Conservation (phyloP, 1,140 invertebrate species). For the Halesus radiatus region DNA sequence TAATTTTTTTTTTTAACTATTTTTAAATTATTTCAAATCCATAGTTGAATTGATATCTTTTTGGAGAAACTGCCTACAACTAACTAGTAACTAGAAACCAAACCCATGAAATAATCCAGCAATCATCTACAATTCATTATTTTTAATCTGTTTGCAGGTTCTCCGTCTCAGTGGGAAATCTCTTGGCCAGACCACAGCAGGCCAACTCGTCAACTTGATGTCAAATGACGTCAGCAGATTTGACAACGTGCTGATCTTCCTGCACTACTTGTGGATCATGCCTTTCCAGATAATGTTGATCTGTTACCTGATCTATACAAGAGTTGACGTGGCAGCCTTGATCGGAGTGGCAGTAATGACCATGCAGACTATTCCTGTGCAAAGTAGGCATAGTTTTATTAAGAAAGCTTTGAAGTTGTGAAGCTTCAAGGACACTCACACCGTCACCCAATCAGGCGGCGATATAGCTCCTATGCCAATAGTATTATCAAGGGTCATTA, state of each 20-base stretch:
- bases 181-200: conserved; percentile 79
- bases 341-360: conserved; percentile 77
- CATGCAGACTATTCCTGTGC: conserved; percentile 75
- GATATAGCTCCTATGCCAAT: no score
- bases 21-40: no score
- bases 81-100: no score
- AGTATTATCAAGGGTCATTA: no score
- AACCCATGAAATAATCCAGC: no score
- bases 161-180: conserved; percentile 76
- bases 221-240: conserved; percentile 84
- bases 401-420: no score
- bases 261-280: conserved; percentile 79
- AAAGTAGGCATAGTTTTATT: conserved; percentile 69
- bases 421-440: no score
- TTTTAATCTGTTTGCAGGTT: conserved; percentile 64
- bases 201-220: conserved; percentile 87
- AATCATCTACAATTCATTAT: no score
- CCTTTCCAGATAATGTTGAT: conserved; percentile 76
- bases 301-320: conserved; percentile 78
- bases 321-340: conserved; percentile 76
- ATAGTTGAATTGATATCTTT: no score
- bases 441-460: no score
- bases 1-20: no score
- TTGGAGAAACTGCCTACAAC: no score
- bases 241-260: conserved; percentile 73